These are phyloP conservation scores for Polylopha cassiicola DNA, from an alignment of 2,888 invertebrate species.

Conservation along the genomic window DNA sequence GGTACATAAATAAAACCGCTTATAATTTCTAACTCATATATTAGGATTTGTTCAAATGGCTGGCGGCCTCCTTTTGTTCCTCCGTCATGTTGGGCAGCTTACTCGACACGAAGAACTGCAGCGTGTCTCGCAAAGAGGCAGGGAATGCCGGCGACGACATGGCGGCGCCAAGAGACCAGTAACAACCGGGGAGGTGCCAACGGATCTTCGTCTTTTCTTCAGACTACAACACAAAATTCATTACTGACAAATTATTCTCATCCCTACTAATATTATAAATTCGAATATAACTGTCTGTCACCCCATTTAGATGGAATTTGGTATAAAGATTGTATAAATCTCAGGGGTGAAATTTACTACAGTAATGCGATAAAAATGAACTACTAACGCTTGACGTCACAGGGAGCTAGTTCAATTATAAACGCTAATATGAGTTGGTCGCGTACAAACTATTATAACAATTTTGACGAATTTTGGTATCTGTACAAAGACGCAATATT, in stretches of 20 bases:
- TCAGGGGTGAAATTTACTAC: too few species aligned
- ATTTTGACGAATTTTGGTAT: too few species aligned
- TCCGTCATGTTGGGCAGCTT: slow-evolving; percentile 34
- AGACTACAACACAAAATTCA: slow-evolving; percentile 62
- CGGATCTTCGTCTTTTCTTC: slow-evolving; percentile 82
- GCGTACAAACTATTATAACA: too few species aligned
- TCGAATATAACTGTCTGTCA: background rate
- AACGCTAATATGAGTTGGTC: too few species aligned
- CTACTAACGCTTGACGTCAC: too few species aligned
- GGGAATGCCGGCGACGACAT: slow-evolving; percentile 49
- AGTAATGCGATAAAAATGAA: too few species aligned
- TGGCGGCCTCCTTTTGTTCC: slow-evolving; percentile 32
- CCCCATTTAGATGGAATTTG: background rate
- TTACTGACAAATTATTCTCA: background rate
- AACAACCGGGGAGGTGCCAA: slow-evolving; percentile 80
- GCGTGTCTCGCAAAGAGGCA: slow-evolving; percentile 46
- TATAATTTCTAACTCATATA: slow-evolving; percentile 1
- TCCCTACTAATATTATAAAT: background rate
- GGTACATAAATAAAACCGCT: too few species aligned
- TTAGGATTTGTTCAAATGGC: slow-evolving; percentile 3
- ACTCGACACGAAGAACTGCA: slow-evolving; percentile 51
- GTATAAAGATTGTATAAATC: too few species aligned
- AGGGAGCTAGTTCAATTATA: too few species aligned
- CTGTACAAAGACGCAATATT: too few species aligned
- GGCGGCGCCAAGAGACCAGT: slow-evolving; percentile 62